Base-by-base conservation (phyloP, 2,888 invertebrate genomes). In the Pseudolycoriella hygida region DNA sequence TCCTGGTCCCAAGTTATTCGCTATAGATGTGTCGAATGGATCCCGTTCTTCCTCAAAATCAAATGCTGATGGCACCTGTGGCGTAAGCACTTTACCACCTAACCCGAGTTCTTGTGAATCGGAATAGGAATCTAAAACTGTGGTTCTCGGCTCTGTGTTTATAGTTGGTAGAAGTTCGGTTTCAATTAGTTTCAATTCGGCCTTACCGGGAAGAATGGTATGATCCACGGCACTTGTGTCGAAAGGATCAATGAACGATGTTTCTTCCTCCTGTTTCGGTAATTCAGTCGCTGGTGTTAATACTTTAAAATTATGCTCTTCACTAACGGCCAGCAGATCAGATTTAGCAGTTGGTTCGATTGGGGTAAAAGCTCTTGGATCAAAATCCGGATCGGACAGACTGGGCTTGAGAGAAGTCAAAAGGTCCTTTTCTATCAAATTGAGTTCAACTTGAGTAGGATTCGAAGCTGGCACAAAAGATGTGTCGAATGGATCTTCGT, bases 1-100 rank as follows among this genome's bases (percentile, higher is more conserved):
- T 3, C 86, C 82, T 0, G 85, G 86, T 43, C 74, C 67, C 45
- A 85, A 75, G 56, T 82, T 79, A 47, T 69, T 70, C 1, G 85
- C 85, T 54, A 84, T 82, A 0, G 88, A 84, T 1, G 90, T 90
- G 58, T 90, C 90, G 59, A 90, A 90, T 0, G 89, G 89, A 67
- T 88, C 88, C 8, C 66, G 61, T 53, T 78, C 68, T 47, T 68
- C 67, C 43, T 64, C 56, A 30, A 62, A 58, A 19, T 62, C 57
- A 2, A 58, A 57, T 42, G 59, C 54, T 38, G 58, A 71, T 46
- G 60, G 53, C 17, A 76, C 66, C 45, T 71, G 65, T 1, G 76
- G 74, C 3, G 83, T 83, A 42, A 85, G 60, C 43, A 83, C 80
- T 60, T 83, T 84, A 8, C 69, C 73, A 49, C 75, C 72, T 45